Percentiles rank a stretch among this genome's conserved stretches.
Evolutionary conservation across 2,888 invertebrate genomes (phyloP).

Genomic region (Melieria omissa): DNA sequence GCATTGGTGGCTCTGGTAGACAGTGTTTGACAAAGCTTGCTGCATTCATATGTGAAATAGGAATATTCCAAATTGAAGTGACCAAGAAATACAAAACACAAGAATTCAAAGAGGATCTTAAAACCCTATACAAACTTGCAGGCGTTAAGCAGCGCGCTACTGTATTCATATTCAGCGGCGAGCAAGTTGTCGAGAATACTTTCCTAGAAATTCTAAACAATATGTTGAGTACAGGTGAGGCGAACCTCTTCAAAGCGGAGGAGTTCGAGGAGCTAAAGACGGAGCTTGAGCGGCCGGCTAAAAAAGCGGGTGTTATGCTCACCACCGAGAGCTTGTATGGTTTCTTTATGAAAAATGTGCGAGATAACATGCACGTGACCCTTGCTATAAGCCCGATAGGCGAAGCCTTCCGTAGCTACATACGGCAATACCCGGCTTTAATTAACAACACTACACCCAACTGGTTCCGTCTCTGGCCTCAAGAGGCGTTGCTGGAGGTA

Average conservation of each 20-base stretch:
- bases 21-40: constrained; percentile 83
- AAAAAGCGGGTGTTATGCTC: constrained; percentile 67
- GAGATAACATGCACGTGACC: constrained; percentile 81
- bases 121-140: constrained; percentile 76
- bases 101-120: constrained; percentile 87
- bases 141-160: constrained; percentile 82
- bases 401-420: constrained; percentile 80
- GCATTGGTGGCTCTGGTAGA: constrained; percentile 88
- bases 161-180: constrained; percentile 87
- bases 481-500: constrained; percentile 88
- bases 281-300: constrained; percentile 57
- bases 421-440: constrained; percentile 88
- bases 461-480: constrained; percentile 92
- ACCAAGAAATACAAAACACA: constrained; percentile 79
- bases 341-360: constrained; percentile 81
- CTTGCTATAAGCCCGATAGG: constrained; percentile 92
- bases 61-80: constrained; percentile 82
- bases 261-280: constrained; percentile 81
- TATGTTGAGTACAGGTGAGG: constrained; percentile 87
- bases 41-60: constrained; percentile 82
- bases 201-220: constrained; percentile 92
- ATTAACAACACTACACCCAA: constrained; percentile 90
- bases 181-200: constrained; percentile 83
- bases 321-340: constrained; percentile 78
- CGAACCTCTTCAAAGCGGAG: constrained; percentile 87